phyloP scores from a whole-genome alignment of 2,113 vertebrate species.

The Marcusenius ussheri region DNA sequence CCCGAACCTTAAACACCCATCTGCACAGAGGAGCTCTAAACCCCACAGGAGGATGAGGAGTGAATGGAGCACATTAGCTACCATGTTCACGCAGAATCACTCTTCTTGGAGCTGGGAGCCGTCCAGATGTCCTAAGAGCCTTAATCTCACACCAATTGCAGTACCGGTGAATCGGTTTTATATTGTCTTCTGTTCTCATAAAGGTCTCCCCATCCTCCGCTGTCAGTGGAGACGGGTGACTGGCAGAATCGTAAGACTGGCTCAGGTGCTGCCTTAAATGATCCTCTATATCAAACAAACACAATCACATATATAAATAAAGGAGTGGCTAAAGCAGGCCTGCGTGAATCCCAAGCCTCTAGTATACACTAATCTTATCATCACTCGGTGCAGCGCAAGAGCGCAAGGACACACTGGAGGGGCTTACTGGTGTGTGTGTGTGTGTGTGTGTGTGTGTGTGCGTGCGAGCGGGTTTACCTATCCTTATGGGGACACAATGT shows the following conservation, averaged over 20 bases:
- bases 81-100: neutral
- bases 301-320: constrained; percentile 3
- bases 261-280: neutral
- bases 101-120: neutral
- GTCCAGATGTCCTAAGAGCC: neutral
- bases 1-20: neutral
- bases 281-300: constrained; percentile 9
- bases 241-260: neutral
- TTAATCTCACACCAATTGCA: neutral
- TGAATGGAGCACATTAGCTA: neutral
- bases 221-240: neutral
- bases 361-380: constrained; percentile 42
- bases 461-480: too few relatives aligned
- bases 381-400: constrained; percentile 28
- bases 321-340: neutral
- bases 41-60: neutral
- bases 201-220: neutral
- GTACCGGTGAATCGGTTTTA: neutral
- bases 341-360: constrained; percentile 23
- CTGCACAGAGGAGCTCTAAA: neutral
- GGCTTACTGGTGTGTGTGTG: constrained; percentile 27
- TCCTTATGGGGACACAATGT: too few relatives aligned
- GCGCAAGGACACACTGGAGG: constrained; percentile 17
- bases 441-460: neutral
- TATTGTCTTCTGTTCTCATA: neutral